Conservation (phyloP, 2,888 invertebrate species). For the Sinohyriopsis cumingii region DNA sequence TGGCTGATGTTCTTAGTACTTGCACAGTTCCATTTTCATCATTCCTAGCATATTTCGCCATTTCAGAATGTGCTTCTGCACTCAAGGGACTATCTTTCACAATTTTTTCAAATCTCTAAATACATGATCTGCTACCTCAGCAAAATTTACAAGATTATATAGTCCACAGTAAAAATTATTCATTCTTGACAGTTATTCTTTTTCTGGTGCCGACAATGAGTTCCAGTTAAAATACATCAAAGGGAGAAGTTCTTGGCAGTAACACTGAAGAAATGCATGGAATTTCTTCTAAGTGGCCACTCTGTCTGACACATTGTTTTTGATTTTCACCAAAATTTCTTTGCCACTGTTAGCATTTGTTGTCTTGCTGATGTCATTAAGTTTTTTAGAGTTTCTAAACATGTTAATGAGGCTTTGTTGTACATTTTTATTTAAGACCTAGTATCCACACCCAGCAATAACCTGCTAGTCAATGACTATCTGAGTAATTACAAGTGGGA, state of each 20-base stretch:
- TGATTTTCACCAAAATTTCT: constrained; percentile 12
- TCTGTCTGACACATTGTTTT: constrained; percentile 24
- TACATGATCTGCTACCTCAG: constrained; percentile 17
- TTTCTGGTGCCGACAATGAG: constrained; percentile 9
- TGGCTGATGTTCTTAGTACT: constrained; percentile 15
- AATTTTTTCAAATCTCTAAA: constrained; percentile 13
- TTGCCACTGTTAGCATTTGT: constrained; percentile 11
- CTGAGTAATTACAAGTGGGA: no score
- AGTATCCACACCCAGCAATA: no score
- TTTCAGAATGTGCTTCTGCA: constrained; percentile 13
- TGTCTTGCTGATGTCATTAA: constrained; percentile 14
- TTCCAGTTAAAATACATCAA: constrained; percentile 19
- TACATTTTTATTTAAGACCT: no score
- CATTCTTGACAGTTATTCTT: constrained; percentile 12
- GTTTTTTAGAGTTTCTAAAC: constrained; percentile 12
- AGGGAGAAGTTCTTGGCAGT: constrained; percentile 21
- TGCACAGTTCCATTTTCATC: constrained; percentile 9
- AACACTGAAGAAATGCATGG: no score
- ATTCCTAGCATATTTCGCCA: constrained; percentile 3
- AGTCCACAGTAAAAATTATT: constrained; percentile 26
- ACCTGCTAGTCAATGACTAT: no score
- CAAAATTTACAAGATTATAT: constrained; percentile 21
- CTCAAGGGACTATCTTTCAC: constrained; percentile 9
- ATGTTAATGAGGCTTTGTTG: no score
- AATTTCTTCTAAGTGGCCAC: constrained; percentile 20